Evolutionary conservation across 1,140 invertebrate species (phyloP), one percentile per base, ranked within the genome.

Genomic region (Drosophila miranda): DNA sequence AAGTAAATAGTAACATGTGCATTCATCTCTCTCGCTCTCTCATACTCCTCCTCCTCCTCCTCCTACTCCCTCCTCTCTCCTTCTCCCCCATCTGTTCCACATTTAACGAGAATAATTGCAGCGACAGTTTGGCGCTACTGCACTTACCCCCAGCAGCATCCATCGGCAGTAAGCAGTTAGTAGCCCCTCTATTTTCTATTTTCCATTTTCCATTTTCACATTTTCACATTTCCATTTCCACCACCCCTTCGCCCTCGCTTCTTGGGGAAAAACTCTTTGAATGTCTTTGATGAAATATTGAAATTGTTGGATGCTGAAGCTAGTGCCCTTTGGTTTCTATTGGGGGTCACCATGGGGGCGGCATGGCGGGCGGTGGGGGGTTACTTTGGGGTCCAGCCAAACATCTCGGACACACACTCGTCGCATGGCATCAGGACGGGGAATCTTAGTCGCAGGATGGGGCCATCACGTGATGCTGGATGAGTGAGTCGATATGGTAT

Each of bases 211-310:
- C 19, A 19, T 19, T 19, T 19, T 19, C 19, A 19, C 19, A 19
- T 19, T 19, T 19, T 19, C 19, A 19, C 19, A 19, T 26, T 26
- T 30, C 34, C 34, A 8, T 34, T 34, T 8, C 34, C 64, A 67
- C 42, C 48, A 19, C 50, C 64, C 50, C 50, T 34, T 14, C 9
- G 1, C 0, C 11, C 2, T 4, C 23, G 23, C 19, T 43, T 14
- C 23, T 9, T 13, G n/a, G 11, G 21, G n/a, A 41, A 45, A 62
- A 51, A 70, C 66, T 73, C 78, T 86, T 78, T 81, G 78, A 81
- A 86, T 82, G 74, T 87, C 82, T 86, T 86, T 86, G 82, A 86
- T 86, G 75, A 86, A 86, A 87, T 86, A 86, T 86, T 86, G 82
- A 86, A 86, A 86, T 87, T 70, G 82, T 78, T 86, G 55, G 73